Evolutionary conservation across 53 echinoderm and acorn worm genomes (phyloP).

Genomic region (Echinometra lucunter): DNA sequence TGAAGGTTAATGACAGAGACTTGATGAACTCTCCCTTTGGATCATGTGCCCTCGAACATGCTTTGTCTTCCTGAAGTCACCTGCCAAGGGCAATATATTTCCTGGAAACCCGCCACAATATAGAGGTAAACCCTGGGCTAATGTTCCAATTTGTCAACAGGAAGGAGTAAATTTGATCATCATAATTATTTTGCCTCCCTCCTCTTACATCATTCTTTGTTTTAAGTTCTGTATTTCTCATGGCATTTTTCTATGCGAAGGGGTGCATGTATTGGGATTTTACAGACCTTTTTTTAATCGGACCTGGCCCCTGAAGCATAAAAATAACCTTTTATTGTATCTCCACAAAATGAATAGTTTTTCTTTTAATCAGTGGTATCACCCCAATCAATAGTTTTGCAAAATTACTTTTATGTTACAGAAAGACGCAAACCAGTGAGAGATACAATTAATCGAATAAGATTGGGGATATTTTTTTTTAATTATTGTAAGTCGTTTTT

Average conservation of each 20-base stretch:
- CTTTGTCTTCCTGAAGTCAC: not conserved
- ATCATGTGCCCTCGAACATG: not conserved
- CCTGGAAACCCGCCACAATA: not conserved
- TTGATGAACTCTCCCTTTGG: not conserved
- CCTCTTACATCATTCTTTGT: not conserved
- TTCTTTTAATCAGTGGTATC: no score
- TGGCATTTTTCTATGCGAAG: not conserved
- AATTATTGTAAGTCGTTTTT: no score
- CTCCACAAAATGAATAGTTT: no score
- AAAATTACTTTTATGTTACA: no score
- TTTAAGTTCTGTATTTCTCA: no score
- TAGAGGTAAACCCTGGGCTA: slow-evolving; percentile 3
- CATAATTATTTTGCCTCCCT: not conserved
- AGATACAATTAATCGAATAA: no score
- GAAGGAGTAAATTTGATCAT: not conserved
- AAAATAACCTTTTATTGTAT: no score
- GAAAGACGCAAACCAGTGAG: no score
- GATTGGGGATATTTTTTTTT: no score
- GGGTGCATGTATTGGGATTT: not conserved
- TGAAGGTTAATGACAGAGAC: not conserved
- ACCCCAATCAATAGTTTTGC: no score
- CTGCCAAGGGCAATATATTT: not conserved
- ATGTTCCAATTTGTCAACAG: slow-evolving; percentile 32
- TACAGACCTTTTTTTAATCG: no score
- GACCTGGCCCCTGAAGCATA: no score